Evolutionary conservation across 2,888 invertebrate species (phyloP), one percentile per base, ranked within the genome.

Genomic region (Synanthedon vespiformis): DNA sequence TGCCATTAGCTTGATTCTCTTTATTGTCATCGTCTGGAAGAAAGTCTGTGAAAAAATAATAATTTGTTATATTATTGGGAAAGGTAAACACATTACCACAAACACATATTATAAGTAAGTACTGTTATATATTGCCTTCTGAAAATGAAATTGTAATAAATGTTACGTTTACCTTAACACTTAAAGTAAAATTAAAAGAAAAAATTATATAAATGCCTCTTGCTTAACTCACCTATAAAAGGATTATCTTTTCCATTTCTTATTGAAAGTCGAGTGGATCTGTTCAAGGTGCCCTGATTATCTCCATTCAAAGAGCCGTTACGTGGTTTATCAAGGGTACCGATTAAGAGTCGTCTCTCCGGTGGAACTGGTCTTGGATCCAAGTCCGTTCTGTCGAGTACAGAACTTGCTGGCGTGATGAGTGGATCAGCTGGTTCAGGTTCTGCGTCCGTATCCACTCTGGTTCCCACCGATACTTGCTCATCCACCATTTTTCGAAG

Each of bases 401-500:
- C 79, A 8, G 87, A 86, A 58, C 76, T 87, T 54, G 88, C 88
- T 2, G 88, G 88, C n/a, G 88, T 88, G 70, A 88, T 88, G 59
- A 88, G 85, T 2, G 88, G 88, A 61, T 88, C 88, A 5, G 88
- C 88, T 4, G 87, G 82, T 62, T 88, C 86, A 0, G 88, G 82
- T 62, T 84, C 82, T 51, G 80, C 68, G 54, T 86, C 84, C 5
- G 72, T 73, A 54, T 93, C 92, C 59, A 90, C 89, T 60, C 91
- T 88, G 51, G 91, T 83, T 53, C 90, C 88, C 62, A 91, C 91
- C 65, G 92, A 90, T 74, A 92, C 91, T 88, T 95, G 94, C 89
- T 95, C 95, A 87, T 95, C 95, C 74, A 95, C 94, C 95, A 95
- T 95, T 88, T 93, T 94, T 88, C 94, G 91, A 78, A 93, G 92